Evolutionary conservation across 2,888 invertebrate genomes (phyloP).

Genomic region (Apeira syringaria): DNA sequence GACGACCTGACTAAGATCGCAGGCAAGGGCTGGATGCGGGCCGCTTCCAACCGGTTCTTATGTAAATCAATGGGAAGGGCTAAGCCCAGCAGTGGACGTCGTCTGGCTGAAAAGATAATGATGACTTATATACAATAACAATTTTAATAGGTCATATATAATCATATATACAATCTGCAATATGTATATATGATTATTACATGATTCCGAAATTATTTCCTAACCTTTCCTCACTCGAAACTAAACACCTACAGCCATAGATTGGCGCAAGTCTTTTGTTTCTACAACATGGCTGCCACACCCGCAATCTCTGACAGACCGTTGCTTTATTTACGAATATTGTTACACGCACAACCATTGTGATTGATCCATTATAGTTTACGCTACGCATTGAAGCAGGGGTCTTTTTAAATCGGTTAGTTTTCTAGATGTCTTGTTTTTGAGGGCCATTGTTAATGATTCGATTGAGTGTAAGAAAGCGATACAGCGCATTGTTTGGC

Average conservation of each 20-base stretch:
- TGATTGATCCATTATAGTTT: slow-evolving; percentile 12
- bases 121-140: too few species aligned
- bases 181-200: too few species aligned
- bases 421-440: slow-evolving; percentile 41
- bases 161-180: too few species aligned
- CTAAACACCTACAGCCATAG: neutral
- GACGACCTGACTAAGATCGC: too few species aligned
- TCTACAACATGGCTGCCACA: slow-evolving; percentile 37
- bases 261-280: slow-evolving; percentile 37
- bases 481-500: slow-evolving; percentile 76
- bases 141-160: too few species aligned
- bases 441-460: slow-evolving; percentile 72
- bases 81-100: too few species aligned
- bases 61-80: too few species aligned
- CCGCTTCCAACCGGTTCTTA: too few species aligned
- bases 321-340: slow-evolving; percentile 39
- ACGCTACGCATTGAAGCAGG: slow-evolving; percentile 1
- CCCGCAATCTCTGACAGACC: slow-evolving; percentile 30
- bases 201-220: too few species aligned
- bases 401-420: slow-evolving; percentile 18
- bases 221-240: neutral
- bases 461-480: slow-evolving; percentile 78
- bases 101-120: too few species aligned
- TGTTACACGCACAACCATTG: slow-evolving; percentile 31
- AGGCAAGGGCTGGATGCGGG: too few species aligned